Evolutionary conservation across 2,888 invertebrate genomes (phyloP).

Genomic region (Drosophila greeni): DNA sequence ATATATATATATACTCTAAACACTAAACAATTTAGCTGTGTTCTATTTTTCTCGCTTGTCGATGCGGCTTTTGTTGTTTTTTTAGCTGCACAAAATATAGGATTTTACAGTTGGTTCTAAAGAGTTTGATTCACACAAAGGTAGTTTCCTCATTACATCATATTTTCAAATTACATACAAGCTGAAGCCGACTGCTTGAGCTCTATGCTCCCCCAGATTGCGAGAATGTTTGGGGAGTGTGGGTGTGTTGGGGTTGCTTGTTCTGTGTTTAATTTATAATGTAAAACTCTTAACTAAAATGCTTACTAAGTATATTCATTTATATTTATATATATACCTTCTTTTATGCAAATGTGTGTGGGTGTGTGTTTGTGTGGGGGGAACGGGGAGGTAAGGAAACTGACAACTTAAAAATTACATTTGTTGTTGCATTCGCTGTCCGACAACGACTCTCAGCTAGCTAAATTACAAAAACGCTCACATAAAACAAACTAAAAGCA

Average conservation of each 20-base stretch:
- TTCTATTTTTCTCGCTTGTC: slow-evolving; percentile 24
- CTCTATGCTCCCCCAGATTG: slow-evolving; percentile 18
- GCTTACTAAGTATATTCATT: slow-evolving; percentile 70
- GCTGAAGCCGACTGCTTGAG: slow-evolving; percentile 58
- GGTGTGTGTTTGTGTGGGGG: slow-evolving; percentile 31
- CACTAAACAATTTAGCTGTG: slow-evolving; percentile 62
- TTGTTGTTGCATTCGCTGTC: slow-evolving; percentile 35
- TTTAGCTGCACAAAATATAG: slow-evolving; percentile 67
- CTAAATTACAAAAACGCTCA: slow-evolving; percentile 50
- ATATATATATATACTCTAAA: slow-evolving; percentile 60
- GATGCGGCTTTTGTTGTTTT: slow-evolving; percentile 17
- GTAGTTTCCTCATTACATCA: slow-evolving; percentile 26
- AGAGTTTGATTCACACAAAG: slow-evolving; percentile 46
- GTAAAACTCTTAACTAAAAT: slow-evolving; percentile 74
- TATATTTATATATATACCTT: slow-evolving; percentile 64
- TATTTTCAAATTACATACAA: slow-evolving; percentile 58
- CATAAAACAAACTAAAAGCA: slow-evolving; percentile 65
- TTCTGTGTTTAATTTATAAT: slow-evolving; percentile 56
- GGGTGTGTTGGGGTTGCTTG: slow-evolving; percentile 32
- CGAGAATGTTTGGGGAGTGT: slow-evolving; percentile 36
- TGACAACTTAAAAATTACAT: slow-evolving; percentile 39
- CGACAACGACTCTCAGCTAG: slow-evolving; percentile 18
- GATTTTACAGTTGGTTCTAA: slow-evolving; percentile 62
- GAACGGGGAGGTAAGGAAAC: slow-evolving; percentile 24
- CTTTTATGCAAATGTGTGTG: slow-evolving; percentile 63